phyloP scores from a whole-genome alignment of 1,140 invertebrate genomes.

The Ladona fulva region DNA sequence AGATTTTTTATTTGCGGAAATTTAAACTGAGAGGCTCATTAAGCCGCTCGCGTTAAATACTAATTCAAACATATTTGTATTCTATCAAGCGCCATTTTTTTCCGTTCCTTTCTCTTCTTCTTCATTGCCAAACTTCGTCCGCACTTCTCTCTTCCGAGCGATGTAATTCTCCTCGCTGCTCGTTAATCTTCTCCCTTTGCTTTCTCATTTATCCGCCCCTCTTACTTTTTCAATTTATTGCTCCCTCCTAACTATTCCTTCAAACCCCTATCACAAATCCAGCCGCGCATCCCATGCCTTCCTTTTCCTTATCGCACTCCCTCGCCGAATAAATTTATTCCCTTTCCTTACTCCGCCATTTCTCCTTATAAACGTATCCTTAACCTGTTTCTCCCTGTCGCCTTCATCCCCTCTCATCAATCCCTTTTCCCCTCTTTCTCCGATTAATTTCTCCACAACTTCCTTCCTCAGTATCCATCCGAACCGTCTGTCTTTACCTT shows the following conservation, averaged over 20 bases:
- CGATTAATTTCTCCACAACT: neutral
- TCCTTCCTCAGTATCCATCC: neutral
- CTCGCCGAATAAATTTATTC: neutral
- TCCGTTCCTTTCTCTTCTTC: neutral
- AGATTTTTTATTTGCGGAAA: no score
- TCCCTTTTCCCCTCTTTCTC: neutral
- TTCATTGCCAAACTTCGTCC: no score
- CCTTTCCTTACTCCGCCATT: neutral
- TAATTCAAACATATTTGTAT: neutral
- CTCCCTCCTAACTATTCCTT: neutral
- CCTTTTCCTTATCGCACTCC: neutral
- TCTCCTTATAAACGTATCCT: neutral
- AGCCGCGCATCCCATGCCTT: neutral
- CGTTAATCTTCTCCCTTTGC: neutral
- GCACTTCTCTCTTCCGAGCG: no score
- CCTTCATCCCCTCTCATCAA: neutral
- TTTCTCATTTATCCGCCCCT: neutral
- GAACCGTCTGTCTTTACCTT: neutral
- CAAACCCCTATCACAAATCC: neutral
- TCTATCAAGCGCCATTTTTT: neutral
- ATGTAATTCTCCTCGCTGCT: neutral
- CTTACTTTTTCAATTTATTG: neutral
- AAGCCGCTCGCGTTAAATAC: no score
- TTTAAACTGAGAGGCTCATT: no score
- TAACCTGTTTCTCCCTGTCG: neutral